Evolutionary conservation across 2,888 invertebrate genomes (phyloP), one percentile per base, ranked within the genome.

Genomic region (Petrolisthes manimaculis): DNA sequence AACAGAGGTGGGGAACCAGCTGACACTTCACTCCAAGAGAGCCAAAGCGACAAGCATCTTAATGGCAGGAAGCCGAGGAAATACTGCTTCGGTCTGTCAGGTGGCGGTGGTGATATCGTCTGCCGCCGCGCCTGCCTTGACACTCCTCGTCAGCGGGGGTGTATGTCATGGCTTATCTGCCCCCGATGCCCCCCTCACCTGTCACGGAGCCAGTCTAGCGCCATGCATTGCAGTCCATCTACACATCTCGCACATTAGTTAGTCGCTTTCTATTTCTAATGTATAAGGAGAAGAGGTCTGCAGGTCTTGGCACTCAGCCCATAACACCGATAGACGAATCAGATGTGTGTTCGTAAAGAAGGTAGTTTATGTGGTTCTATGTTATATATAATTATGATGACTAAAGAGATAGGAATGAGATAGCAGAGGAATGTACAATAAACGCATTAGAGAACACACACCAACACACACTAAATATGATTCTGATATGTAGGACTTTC

Each of bases 111-210:
- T 21, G 67, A 21, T 67, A 61, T 24, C 84, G n/a, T 67, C 81
- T 8, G 21, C 51, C 61, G 56, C 71, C 75, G 77, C 61, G 51
- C 81, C 71, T 71, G 14, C 21, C 71, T 12, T 71, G 61, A 61
- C 81, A 81, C 81, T 55, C 61, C 81, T 51, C 61, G 67, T 12
- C 79, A 4, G 75, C 67, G 67, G 24, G 67, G 37, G 77, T 51
- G 84, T 84, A 21, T 24, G 67, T 84, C 84, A 84, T 21, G 18
- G 56, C 84, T 84, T 84, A 78, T 78, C 78, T 61, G 77, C 51
- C 55, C 14, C 56, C 56, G 53, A 55, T 56, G 3, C 24, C n/a
- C 77, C 53, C 51, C 53, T 8, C 24, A 5, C 53, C 84, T 84
- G 84, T 78, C 84, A 84, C 84, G 67, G 78, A 55, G 55, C 84